Percentiles rank a stretch among this genome's conserved stretches.
Evolutionary conservation across 2,113 vertebrate genomes (phyloP).

Genomic region (Leucoraja erinaceus): DNA sequence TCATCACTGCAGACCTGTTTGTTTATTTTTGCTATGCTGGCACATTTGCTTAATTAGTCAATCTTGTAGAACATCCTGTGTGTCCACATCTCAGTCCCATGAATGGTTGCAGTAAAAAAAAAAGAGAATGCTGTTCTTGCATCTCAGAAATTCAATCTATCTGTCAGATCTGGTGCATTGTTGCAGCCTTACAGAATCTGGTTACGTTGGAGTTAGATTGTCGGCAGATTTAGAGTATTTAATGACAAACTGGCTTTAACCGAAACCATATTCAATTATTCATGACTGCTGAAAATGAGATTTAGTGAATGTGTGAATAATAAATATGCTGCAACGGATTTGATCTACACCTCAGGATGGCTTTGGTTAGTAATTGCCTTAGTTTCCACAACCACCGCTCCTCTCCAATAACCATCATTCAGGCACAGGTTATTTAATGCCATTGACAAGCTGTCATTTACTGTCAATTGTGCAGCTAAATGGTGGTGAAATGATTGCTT

Average conservation of each 20-base stretch:
- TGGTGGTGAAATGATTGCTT: background rate
- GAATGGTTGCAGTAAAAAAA: conserved; percentile 6
- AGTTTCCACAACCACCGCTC: conserved; percentile 18
- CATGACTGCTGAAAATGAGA: conserved; percentile 47
- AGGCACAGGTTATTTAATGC: background rate
- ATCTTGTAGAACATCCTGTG: conserved; percentile 8
- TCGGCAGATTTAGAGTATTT: conserved; percentile 49
- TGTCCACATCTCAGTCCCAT: background rate
- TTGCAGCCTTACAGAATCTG: background rate
- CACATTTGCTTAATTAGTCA: background rate
- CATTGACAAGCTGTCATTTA: background rate
- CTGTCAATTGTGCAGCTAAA: background rate
- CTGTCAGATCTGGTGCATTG: conserved; percentile 16
- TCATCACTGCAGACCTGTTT: background rate
- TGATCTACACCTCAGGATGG: conserved; percentile 44
- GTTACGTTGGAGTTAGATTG: conserved; percentile 5
- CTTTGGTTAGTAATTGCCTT: conserved; percentile 41
- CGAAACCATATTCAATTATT: conserved; percentile 62
- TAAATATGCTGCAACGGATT: conserved; percentile 48
- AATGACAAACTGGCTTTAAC: conserved; percentile 57
- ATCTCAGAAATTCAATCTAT: conserved; percentile 21
- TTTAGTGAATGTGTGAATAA: conserved; percentile 57
- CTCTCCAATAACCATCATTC: background rate
- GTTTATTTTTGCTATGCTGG: conserved; percentile 1
- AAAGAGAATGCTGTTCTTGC: conserved; percentile 29